These are phyloP conservation scores for Entomobrya multifasciata DNA, from an alignment of 2,888 invertebrate genomes.

Conservation along the genomic window DNA sequence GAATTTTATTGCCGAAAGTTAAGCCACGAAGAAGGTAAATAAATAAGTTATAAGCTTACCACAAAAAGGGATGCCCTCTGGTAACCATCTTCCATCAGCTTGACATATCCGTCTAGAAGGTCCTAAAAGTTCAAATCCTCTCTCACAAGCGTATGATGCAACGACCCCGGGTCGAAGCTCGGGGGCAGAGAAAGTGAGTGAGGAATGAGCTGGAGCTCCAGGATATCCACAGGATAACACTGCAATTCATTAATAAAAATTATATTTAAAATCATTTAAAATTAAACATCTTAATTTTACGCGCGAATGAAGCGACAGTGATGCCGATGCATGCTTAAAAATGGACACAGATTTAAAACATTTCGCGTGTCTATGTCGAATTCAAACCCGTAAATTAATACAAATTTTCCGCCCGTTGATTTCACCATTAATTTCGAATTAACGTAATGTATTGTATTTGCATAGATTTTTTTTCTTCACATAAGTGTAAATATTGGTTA, in stretches of 20 bases:
- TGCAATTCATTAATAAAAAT: constrained; percentile 34
- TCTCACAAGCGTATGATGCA: constrained; percentile 92
- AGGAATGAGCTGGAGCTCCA: constrained; percentile 93
- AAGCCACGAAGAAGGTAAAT: neutral
- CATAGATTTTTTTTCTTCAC: neutral
- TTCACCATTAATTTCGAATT: too few relatives aligned
- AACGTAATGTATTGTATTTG: neutral
- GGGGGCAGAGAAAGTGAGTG: constrained; percentile 87
- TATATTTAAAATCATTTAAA: neutral
- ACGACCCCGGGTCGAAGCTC: constrained; percentile 86
- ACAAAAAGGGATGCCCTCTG: constrained; percentile 96
- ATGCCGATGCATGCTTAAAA: too few relatives aligned
- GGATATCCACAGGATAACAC: constrained; percentile 88
- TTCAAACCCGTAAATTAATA: too few relatives aligned
- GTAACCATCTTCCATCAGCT: constrained; percentile 88
- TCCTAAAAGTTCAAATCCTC: constrained; percentile 94
- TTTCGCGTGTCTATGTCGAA: too few relatives aligned
- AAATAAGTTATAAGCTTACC: constrained; percentile 85
- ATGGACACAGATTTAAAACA: too few relatives aligned
- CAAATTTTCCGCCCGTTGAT: too few relatives aligned
- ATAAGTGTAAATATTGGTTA: neutral
- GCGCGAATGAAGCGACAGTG: too few relatives aligned
- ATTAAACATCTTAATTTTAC: neutral
- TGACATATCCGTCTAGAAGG: constrained; percentile 90
- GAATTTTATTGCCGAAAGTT: neutral